Base-by-base conservation (phyloP, 2,888 invertebrate genomes). In the Protophormia terraenovae region DNA sequence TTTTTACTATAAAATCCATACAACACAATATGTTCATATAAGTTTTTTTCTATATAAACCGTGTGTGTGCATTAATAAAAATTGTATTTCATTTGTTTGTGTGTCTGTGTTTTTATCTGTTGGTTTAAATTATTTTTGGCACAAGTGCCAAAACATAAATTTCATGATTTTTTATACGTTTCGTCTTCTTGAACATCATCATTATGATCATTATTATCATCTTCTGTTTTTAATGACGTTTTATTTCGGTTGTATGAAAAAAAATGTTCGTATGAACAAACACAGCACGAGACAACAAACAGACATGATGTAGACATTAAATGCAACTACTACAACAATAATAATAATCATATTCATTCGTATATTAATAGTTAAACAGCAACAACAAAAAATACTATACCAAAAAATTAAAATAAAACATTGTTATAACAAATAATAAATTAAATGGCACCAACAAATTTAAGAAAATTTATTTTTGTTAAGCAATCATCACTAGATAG, bases 231-330 rank as follows among this genome's bases (percentile, higher is more conserved):
- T n/a, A n/a, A n/a, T n/a, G n/a, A 58, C 22, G 62, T 50, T 27
- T n/a, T 67, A 45, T 67, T 69, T 69, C 3, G n/a, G 8, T 12
- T 60, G 14, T 78, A 50, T 60, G 35, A 50, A 55, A 66, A 41
- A 50, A n/a, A n/a, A n/a, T n/a, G n/a, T n/a, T n/a, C 64, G 27
- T 14, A 35, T 19, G 64, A 72, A 29, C 78, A 50, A 84, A 64
- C 47, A 77, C 81, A 82, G 84, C 84, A 85, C 84, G 84, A 85
- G 84, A 85, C 84, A 85, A 73, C 67, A 64, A 81, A 81, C 55
- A 73, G 62, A 81, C 66, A 72, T 76, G 64, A 62, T 60, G 73
- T 69, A 77, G 81, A 84, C 73, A 78, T 62, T 53, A 53, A 81
- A 19, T 76, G 75, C 69, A 69, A 69, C 58, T 41, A 50, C 69